Evolutionary conservation across 2,888 invertebrate genomes (phyloP).

Genomic region (Iphiclides podalirius): DNA sequence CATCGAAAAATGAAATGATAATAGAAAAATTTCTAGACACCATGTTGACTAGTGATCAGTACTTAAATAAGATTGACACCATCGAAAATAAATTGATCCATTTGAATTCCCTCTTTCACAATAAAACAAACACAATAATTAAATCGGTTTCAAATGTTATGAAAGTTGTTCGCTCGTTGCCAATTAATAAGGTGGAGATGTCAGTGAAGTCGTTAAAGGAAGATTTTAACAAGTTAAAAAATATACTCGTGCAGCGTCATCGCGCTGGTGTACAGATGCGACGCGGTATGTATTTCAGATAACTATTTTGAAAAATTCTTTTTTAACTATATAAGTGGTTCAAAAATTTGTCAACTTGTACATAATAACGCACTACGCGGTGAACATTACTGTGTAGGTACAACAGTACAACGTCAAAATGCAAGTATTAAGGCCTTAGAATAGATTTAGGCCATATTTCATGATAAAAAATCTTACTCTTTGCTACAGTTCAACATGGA

Average conservation of each 20-base stretch:
- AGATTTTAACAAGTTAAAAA: slow-evolving; percentile 47
- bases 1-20: slow-evolving; percentile 42
- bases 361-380: too few relatives aligned
- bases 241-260: slow-evolving; percentile 33
- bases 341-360: too few relatives aligned
- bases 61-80: slow-evolving; percentile 57
- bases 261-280: slow-evolving; percentile 31
- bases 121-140: slow-evolving; percentile 50
- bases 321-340: too few relatives aligned
- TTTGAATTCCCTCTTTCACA: slow-evolving; percentile 53
- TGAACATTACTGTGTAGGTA: too few relatives aligned
- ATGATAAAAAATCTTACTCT: too few relatives aligned
- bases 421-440: too few relatives aligned
- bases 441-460: too few relatives aligned
- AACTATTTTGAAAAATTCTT: too few relatives aligned
- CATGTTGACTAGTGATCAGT: slow-evolving; percentile 57
- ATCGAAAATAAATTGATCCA: slow-evolving; percentile 55
- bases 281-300: slow-evolving; percentile 39
- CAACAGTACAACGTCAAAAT: too few relatives aligned
- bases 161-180: slow-evolving; percentile 39
- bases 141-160: slow-evolving; percentile 58
- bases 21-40: slow-evolving; percentile 65
- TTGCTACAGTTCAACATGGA: too few relatives aligned
- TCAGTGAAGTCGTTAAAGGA: slow-evolving; percentile 39
- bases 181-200: slow-evolving; percentile 38